Percentiles rank a stretch among this genome's conserved stretches.
phyloP scores from a whole-genome alignment of 1,140 invertebrate genomes.

The Triops cancriformis region DNA sequence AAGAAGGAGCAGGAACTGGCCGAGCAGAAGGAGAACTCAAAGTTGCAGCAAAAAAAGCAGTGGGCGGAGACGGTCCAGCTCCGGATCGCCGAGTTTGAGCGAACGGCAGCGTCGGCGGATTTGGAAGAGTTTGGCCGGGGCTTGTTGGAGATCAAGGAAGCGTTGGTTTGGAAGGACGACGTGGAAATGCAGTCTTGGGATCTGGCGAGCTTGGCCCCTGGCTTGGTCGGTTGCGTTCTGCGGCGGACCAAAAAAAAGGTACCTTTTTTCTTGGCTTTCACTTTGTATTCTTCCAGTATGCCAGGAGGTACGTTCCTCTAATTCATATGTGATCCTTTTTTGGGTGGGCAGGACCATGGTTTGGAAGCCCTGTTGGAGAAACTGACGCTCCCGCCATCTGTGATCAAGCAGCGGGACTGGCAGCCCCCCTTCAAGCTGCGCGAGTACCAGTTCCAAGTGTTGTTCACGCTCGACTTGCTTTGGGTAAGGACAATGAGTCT shows the following conservation, averaged over 20 bases:
- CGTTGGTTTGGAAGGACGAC: background rate
- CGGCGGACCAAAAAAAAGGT: background rate
- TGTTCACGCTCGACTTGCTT: background rate
- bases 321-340: too few relatives aligned
- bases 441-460: background rate
- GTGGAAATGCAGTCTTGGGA: background rate
- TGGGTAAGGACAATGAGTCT: background rate
- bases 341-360: background rate
- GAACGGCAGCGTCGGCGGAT: background rate
- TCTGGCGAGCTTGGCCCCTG: background rate
- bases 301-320: too few relatives aligned
- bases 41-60: background rate
- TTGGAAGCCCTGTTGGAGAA: background rate
- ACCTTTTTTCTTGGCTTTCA: too few relatives aligned
- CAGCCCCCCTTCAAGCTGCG: background rate
- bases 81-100: background rate
- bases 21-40: background rate
- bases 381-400: background rate
- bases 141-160: background rate
- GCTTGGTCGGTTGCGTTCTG: background rate
- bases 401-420: background rate
- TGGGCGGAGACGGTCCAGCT: background rate
- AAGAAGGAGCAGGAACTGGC: background rate
- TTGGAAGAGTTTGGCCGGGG: background rate
- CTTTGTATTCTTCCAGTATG: too few relatives aligned